Conservation (phyloP, 2,888 invertebrate genomes). For the Cinara cedri region DNA sequence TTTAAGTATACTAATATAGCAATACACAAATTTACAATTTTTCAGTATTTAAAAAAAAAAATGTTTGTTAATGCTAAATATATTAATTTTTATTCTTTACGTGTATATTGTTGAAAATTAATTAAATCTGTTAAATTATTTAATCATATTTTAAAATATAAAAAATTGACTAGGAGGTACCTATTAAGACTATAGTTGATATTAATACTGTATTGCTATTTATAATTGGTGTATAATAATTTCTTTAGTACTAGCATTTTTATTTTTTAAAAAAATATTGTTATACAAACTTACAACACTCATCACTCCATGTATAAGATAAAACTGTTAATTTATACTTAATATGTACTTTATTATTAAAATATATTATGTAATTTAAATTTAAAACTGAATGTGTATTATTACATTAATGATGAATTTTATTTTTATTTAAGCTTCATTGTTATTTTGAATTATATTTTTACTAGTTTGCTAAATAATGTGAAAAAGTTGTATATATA, state of each 20-base stretch:
- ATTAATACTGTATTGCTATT: not conserved
- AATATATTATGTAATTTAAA: not conserved
- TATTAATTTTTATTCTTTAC: not conserved
- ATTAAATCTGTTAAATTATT: not conserved
- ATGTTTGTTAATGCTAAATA: no score
- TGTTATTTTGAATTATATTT: constrained; percentile 37
- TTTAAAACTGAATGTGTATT: not conserved
- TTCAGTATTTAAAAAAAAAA: no score
- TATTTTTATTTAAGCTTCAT: constrained; percentile 26
- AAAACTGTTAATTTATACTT: constrained; percentile 5
- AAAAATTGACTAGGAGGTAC: no score
- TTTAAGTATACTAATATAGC: no score
- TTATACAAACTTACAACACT: no score
- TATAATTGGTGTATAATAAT: not conserved
- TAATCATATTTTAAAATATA: constrained; percentile 9
- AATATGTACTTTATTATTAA: constrained; percentile 3
- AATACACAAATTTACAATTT: no score
- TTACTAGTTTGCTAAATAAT: constrained; percentile 31
- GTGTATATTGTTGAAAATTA: not conserved
- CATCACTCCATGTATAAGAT: no score
- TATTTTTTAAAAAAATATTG: not conserved
- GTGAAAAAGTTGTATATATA: constrained; percentile 6
- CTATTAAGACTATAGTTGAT: no score
- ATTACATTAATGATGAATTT: constrained; percentile 23
- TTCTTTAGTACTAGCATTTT: not conserved